A percentile compares a stretch with the other conserved stretches of the same genome.
Evolutionary conservation across 2,113 vertebrate species (phyloP).

Genomic region (Tapirus terrestris): DNA sequence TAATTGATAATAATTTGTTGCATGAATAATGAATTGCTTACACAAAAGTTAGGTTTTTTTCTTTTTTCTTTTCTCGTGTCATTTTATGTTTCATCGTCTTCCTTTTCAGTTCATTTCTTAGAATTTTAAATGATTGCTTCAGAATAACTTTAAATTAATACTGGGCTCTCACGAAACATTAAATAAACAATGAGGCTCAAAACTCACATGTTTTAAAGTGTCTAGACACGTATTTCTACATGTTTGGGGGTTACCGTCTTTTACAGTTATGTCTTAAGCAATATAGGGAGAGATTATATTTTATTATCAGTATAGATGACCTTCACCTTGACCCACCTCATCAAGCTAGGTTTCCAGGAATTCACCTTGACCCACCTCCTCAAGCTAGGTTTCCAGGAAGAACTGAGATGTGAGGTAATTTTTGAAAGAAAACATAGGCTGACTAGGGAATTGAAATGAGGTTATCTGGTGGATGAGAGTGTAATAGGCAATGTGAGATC

Average conservation of each 20-base stretch:
- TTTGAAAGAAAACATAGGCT: conserved; percentile 10
- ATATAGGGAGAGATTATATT: background rate
- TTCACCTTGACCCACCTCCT: conserved; percentile 16
- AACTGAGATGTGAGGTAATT: background rate
- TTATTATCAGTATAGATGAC: background rate
- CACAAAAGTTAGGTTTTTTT: background rate
- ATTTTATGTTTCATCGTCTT: conserved; percentile 11
- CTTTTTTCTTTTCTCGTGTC: background rate
- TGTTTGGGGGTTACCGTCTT: background rate
- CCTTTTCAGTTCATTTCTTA: conserved; percentile 20
- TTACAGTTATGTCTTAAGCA: background rate
- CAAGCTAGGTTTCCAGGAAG: conserved; percentile 31
- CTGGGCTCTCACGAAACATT: conserved; percentile 19
- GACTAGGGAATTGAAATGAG: background rate
- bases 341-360: conserved; percentile 36
- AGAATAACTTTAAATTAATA: conserved; percentile 5
- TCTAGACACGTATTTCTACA: background rate
- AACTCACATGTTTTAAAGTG: background rate
- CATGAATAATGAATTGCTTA: background rate
- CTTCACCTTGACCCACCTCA: conserved; percentile 10
- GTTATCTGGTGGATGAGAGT: background rate
- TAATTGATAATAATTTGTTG: background rate
- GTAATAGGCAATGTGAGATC: background rate
- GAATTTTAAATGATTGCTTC: conserved; percentile 34
- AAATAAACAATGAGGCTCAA: background rate